These are phyloP conservation scores for Clarias batrachus DNA, from an alignment of 2,113 vertebrate species.

Conservation along the genomic window DNA sequence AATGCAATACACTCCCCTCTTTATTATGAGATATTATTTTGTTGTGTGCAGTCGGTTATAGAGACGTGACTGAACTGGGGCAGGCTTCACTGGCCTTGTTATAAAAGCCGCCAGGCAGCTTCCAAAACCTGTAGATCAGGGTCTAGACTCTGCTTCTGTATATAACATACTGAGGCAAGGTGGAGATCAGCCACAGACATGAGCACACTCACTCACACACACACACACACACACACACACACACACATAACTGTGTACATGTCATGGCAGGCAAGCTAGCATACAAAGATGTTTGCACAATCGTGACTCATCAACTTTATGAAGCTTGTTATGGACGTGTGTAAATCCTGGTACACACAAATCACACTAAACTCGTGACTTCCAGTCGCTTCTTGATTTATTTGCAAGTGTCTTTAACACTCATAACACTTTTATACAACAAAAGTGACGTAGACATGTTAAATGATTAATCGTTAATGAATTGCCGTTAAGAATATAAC, in stretches of 20 bases:
- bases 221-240: conserved; percentile 48
- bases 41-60: not conserved
- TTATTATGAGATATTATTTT: not conserved
- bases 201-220: conserved; percentile 53
- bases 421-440: not conserved
- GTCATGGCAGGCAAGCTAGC: conserved; percentile 33
- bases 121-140: conserved; percentile 49
- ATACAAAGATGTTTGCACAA: conserved; percentile 28
- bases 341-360: not conserved
- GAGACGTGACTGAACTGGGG: not conserved
- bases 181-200: conserved; percentile 37
- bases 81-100: not conserved
- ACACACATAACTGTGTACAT: conserved; percentile 12
- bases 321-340: conserved; percentile 1
- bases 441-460: not conserved
- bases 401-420: no score
- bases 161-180: conserved; percentile 19
- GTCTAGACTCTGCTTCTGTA: conserved; percentile 11
- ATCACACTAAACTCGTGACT: not conserved
- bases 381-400: not conserved
- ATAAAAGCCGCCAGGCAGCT: conserved; percentile 39
- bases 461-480: no score
- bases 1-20: not conserved
- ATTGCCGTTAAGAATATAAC: no score
- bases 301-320: conserved; percentile 29